These are phyloP conservation scores for Ricordea florida DNA, from an alignment of 92 coral and sea anemone genomes.

Conservation along the genomic window DNA sequence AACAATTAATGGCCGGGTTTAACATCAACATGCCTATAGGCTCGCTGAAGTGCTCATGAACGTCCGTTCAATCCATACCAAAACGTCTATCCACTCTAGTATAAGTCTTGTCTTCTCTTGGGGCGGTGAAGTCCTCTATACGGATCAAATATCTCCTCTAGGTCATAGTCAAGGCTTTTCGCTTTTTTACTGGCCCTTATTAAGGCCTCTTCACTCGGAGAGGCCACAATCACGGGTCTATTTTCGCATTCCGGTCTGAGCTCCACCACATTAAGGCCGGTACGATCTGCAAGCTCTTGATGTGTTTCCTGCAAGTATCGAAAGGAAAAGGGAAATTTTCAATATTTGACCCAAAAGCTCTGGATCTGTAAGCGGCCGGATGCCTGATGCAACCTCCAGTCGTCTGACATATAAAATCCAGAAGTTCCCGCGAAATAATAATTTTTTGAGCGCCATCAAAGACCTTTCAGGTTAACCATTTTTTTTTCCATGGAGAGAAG, in stretches of 20 bases:
- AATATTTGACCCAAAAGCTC: not conserved
- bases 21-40: too few species aligned
- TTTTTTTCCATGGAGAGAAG: too few species aligned
- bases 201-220: constrained; percentile 78
- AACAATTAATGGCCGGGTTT: too few species aligned
- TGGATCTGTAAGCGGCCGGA: not conserved
- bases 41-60: too few species aligned
- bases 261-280: constrained; percentile 97
- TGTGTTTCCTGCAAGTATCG: constrained; percentile 79
- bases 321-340: not conserved
- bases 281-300: constrained; percentile 94
- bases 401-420: not conserved
- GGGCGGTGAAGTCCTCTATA: constrained; percentile 95
- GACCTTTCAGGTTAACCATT: too few species aligned
- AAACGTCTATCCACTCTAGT: too few species aligned
- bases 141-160: constrained; percentile 92
- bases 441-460: too few species aligned
- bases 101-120: constrained; percentile 68
- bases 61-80: too few species aligned
- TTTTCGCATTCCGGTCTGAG: constrained; percentile 88
- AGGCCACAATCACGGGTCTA: constrained; percentile 89
- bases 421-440: too few species aligned
- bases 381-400: not conserved
- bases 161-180: constrained; percentile 79
- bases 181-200: constrained; percentile 69